Conservation (phyloP, 2,888 invertebrate species). For the Halictus ligatus region DNA sequence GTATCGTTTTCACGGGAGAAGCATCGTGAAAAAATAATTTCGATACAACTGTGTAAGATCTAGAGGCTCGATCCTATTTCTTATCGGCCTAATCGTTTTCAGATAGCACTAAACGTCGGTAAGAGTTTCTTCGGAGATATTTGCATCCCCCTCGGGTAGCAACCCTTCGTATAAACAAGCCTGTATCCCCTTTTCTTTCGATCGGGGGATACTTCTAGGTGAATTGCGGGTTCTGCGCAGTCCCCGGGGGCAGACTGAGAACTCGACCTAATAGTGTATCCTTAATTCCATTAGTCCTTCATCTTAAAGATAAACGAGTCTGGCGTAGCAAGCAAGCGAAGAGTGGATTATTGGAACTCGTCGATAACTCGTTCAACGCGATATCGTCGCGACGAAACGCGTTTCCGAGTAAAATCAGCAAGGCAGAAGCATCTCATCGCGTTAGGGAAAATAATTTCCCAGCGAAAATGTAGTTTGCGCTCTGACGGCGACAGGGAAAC, state of each 20-base stretch:
- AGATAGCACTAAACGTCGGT: conserved; percentile 55
- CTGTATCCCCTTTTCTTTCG: conserved; percentile 60
- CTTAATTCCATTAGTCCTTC: conserved; percentile 62
- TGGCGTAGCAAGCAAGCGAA: background rate
- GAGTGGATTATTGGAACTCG: conserved; percentile 8
- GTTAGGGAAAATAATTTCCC: background rate
- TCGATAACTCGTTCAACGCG: background rate
- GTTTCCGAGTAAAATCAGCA: background rate
- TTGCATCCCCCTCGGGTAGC: conserved; percentile 63
- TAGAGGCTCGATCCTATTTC: conserved; percentile 38
- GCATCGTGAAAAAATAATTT: background rate
- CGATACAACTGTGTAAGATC: background rate
- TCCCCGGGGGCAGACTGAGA: conserved; percentile 1
- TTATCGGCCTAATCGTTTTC: conserved; percentile 62
- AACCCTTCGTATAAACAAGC: conserved; percentile 61
- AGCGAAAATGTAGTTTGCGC: background rate
- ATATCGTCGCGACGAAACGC: conserved; percentile 10
- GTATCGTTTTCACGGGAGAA: background rate
- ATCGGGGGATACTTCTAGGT: conserved; percentile 33
- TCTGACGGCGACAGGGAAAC: background rate
- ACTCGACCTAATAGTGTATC: conserved; percentile 39
- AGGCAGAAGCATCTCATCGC: background rate
- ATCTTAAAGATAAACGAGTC: background rate
- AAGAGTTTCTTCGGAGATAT: conserved; percentile 58
- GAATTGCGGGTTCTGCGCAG: conserved; percentile 40